Evolutionary conservation across 2,797 vertebrate genomes (phyloP).

Genomic region (Alca torda): DNA sequence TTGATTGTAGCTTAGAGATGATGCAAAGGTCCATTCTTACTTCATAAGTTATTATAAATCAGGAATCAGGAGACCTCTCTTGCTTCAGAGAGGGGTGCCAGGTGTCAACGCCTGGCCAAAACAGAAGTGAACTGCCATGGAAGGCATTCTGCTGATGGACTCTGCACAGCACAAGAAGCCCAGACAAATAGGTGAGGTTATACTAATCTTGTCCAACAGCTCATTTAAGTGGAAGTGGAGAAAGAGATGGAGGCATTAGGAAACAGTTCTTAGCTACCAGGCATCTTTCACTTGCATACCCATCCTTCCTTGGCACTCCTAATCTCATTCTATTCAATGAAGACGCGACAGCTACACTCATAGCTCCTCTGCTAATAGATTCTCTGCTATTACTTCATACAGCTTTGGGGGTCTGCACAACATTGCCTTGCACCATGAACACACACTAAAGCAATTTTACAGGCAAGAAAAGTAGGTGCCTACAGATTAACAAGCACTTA

Average conservation of each 20-base stretch:
- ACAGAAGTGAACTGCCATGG: background rate
- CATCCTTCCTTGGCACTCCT: background rate
- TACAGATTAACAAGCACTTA: background rate
- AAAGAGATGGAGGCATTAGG: background rate
- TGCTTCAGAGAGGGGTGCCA: background rate
- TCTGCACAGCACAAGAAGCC: background rate
- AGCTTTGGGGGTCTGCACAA: background rate
- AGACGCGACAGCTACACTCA: background rate
- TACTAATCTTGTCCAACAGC: background rate
- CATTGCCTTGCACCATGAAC: background rate
- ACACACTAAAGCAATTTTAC: background rate
- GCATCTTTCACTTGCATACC: background rate
- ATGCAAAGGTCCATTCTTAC: rapidly evolving
- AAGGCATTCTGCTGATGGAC: background rate
- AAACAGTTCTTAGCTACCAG: background rate
- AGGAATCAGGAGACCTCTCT: background rate
- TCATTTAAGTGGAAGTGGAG: background rate
- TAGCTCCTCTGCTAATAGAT: background rate
- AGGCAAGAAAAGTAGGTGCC: background rate
- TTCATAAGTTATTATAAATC: background rate
- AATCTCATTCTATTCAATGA: background rate
- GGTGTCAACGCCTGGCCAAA: background rate
- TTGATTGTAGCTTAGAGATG: background rate
- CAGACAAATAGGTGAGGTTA: background rate
- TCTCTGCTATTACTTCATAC: background rate